Evolutionary conservation across 2,797 vertebrate genomes (phyloP), one percentile per base, ranked within the genome.

Genomic region (Poecilia gillii): DNA sequence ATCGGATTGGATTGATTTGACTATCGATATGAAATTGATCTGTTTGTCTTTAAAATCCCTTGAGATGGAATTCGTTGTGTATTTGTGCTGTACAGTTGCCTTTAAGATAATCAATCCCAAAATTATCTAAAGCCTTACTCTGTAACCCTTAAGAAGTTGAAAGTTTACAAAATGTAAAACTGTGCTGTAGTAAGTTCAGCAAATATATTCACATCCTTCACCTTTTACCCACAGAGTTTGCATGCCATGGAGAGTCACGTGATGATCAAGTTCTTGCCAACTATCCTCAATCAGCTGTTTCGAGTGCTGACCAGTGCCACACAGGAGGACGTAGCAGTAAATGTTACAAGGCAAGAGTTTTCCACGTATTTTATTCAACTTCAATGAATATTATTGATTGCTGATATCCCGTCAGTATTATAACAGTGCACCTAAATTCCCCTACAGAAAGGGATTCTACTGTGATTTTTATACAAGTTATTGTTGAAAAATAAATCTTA

Each of bases 231-330:
- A 75, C 84, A 99, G 98, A 99, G 98, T 90, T 96, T 99, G 51
- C 99, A 99, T 51, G 99, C 99, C 3, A 98, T 99, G 98, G 97
- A 99, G 91, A 96, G 97, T 76, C 97, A 99, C 3, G 98, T 99
- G 90, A 98, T 99, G 98, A 98, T 99, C 73, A 97, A 97, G 90
- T 99, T 99, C 93, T 93, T 99, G 88, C 99, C 99, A 73, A 99
- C 99, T 83, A 96, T 96, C 88, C 95, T 99, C 53, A 99, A 99
- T 94, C 98, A 99, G 91, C 95, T 99, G 70, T 98, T 99, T 39
- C 94, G 96, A 78, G 97, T 99, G 85, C 96, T 99, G 70, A 98
- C 98, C 74, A 96, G 96, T 73, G 96, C 97, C 84, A 96, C 95
- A 76, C 97, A 98, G 59, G 98, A 99, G 84, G 98, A 99, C 11